Conservation (phyloP, 2,888 invertebrate genomes). For the Melipona beecheii region DNA sequence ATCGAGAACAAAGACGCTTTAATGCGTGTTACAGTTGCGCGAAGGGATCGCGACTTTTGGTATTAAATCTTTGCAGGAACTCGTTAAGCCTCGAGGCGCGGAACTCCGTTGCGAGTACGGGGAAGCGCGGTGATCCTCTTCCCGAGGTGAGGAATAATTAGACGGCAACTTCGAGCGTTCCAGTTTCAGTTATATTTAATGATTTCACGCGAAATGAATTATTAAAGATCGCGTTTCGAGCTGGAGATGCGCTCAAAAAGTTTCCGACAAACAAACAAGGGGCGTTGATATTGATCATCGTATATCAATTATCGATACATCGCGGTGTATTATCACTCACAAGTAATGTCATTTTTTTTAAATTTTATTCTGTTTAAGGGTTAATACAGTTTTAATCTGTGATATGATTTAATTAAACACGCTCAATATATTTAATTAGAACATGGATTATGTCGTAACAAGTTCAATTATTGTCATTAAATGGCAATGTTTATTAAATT, state of each 20-base stretch:
- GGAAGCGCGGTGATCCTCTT: constrained; percentile 5
- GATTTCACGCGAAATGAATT: not conserved
- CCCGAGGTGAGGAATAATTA: constrained; percentile 15
- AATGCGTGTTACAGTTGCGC: not conserved
- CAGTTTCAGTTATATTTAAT: constrained; percentile 3
- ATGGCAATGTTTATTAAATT: no score
- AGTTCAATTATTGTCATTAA: no score
- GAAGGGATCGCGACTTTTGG: constrained; percentile 1
- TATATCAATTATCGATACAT: no score
- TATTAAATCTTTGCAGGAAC: constrained; percentile 13
- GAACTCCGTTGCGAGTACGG: constrained; percentile 5
- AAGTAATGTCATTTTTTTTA: no score
- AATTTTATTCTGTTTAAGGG: no score
- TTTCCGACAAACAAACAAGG: not conserved
- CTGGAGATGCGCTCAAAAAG: not conserved
- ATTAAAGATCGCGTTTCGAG: no score
- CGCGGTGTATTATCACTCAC: no score
- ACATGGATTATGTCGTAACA: no score
- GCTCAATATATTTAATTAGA: no score
- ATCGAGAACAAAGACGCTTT: not conserved
- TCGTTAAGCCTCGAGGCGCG: not conserved
- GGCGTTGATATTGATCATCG: no score
- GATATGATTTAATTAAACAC: no score
- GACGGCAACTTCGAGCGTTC: not conserved
- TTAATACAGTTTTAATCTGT: no score